Evolutionary conservation across 1,140 invertebrate species (phyloP).

Genomic region (Nomia melanderi): DNA sequence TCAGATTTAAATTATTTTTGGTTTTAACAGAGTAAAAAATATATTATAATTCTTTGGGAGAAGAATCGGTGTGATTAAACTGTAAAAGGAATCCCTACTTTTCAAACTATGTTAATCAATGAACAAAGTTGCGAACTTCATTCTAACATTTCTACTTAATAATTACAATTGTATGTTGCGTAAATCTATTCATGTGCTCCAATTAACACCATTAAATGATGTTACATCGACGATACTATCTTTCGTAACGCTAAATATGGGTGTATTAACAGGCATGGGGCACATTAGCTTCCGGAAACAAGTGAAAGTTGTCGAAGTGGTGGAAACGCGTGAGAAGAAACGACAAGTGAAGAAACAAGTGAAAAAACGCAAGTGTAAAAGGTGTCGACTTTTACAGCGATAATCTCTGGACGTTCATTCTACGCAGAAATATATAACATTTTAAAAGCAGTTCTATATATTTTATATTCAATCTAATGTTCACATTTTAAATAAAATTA

Average conservation of each 20-base stretch:
- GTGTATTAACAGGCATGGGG: constrained; percentile 9
- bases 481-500: no score
- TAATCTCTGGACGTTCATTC: background rate
- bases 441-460: no score
- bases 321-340: constrained; percentile 41
- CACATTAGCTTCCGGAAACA: constrained; percentile 37
- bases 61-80: no score
- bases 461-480: no score
- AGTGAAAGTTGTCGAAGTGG: constrained; percentile 38
- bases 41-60: no score
- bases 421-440: no score
- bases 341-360: background rate
- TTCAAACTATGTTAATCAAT: background rate
- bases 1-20: no score
- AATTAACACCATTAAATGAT: constrained; percentile 48
- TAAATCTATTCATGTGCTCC: constrained; percentile 34
- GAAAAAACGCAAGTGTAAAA: background rate
- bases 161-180: constrained; percentile 29
- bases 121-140: constrained; percentile 7
- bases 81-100: no score
- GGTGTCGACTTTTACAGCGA: no score
- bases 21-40: no score
- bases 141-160: background rate
- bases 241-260: constrained; percentile 30
- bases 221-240: constrained; percentile 28